Evolutionary conservation across 2,888 invertebrate species (phyloP).

Genomic region (Schrankia costaestrigalis): DNA sequence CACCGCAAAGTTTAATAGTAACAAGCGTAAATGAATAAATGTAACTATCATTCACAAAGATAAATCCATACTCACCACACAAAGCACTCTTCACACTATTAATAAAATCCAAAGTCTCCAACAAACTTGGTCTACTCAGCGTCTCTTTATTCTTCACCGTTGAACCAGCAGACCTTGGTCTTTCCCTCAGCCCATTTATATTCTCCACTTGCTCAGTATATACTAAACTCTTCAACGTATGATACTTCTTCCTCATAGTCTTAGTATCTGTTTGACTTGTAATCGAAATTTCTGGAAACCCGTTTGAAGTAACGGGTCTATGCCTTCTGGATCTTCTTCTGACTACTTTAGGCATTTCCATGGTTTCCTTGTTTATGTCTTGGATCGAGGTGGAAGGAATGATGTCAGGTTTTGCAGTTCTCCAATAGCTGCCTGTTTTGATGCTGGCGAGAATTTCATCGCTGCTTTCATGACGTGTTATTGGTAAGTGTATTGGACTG

Average conservation of each 20-base stretch:
- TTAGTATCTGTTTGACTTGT: slow-evolving; percentile 62
- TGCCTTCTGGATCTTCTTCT: slow-evolving; percentile 51
- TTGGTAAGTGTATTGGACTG: slow-evolving; percentile 38
- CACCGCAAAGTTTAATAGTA: no score
- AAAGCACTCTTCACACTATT: slow-evolving; percentile 69
- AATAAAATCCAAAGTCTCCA: slow-evolving; percentile 74
- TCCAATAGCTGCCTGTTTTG: slow-evolving; percentile 66
- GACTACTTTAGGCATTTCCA: slow-evolving; percentile 49
- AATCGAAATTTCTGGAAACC: slow-evolving; percentile 70
- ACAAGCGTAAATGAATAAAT: no score
- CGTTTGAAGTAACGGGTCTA: slow-evolving; percentile 58
- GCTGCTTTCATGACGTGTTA: slow-evolving; percentile 57
- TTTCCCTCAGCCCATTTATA: slow-evolving; percentile 58
- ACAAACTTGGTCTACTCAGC: slow-evolving; percentile 63
- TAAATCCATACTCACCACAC: slow-evolving; percentile 66
- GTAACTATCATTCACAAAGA: no score
- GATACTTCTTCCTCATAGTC: slow-evolving; percentile 51
- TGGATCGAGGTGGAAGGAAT: slow-evolving; percentile 56
- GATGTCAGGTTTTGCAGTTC: slow-evolving; percentile 68
- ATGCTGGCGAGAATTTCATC: slow-evolving; percentile 67
- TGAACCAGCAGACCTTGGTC: slow-evolving; percentile 70
- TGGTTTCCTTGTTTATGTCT: slow-evolving; percentile 34
- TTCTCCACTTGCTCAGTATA: slow-evolving; percentile 70
- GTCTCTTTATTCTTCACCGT: slow-evolving; percentile 64
- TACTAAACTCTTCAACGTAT: slow-evolving; percentile 59